Base-by-base conservation (phyloP, 2,888 invertebrate genomes). In the Pterobdella sp. region DNA sequence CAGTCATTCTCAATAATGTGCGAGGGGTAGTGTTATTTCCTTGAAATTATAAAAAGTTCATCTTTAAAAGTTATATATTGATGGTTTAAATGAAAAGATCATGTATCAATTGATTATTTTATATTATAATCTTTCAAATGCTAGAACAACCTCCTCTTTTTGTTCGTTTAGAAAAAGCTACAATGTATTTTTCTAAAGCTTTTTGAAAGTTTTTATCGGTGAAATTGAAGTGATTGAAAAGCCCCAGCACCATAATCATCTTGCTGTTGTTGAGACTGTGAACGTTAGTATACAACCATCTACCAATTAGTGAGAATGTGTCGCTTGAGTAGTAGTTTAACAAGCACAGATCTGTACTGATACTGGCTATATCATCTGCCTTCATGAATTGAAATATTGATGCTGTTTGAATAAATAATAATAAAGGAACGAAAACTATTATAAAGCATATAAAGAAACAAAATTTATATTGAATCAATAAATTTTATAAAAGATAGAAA, bases 281-380 rank as follows among this genome's bases (percentile, higher is more conserved):
- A 69, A 89, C 87, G 78, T 88, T 88, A 29, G 87, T 82, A 75
- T 85, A 85, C 3, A 88, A 82, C 89, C 89, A 90, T 69, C 87
- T 82, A 1, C 85, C 82, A 3, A 84, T 79, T 22, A 79, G 80
- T 22, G 77, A 79, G 29, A 85, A 78, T 36, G 85, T 79, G 22
- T 77, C 77, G 7, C 76, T 74, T n/a, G 83, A 81, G 1, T 75
- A 72, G 68, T 76, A 63, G 71, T 79, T 77, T 0, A 79, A 74
- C n/a, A 75, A n/a, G 22, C 60, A 66, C 26, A 76, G 35, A 32
- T 64, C 52, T 35, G 78, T 76, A 37, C 82, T 77, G 35, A 83
- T 80, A 4, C 78, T 76, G 4, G 80, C 78, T 3, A 83, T 78
- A 63, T 82, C 79, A 52, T 76, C 74, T 0, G 78, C 76, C 14